Evolutionary conservation across 2,888 invertebrate species (phyloP), one percentile per base, ranked within the genome.

Genomic region (Gryllus longicercus): DNA sequence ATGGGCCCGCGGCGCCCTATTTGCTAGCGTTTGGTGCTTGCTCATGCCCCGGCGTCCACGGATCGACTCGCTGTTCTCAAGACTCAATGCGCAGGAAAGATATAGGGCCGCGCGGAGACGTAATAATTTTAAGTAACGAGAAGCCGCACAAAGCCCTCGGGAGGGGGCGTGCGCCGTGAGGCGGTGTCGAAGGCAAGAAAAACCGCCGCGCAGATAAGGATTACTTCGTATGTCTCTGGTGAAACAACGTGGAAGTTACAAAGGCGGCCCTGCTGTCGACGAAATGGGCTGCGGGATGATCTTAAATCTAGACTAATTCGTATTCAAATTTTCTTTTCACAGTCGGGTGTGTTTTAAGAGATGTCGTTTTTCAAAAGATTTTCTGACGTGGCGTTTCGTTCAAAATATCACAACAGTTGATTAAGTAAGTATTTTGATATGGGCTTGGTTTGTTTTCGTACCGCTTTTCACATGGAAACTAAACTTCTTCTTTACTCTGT

Each of bases 101-200:
- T 14, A 63, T 63, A 63, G 63, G n/a, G 63, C 4, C 63, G 63
- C 14, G 38, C 2, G 63, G 63, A 63, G 63, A 63, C 63, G n/a
- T 63, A 63, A 63, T 63, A 63, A 63, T 63, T 63, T n/a, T 63
- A n/a, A n/a, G 63, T 63, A 63, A 63, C 63, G 63, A 63, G 16
- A 63, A n/a, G 14, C 16, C 16, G n/a, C 14, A n/a, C 14, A 63
- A 63, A 16, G 63, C n/a, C 63, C 63, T 11, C 63, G 14, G 14
- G 14, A n/a, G 1, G 16, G 63, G n/a, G 8, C 16, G 16, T 14
- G 63, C n/a, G 16, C n/a, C 0, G 63, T 4, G n/a, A 4, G 14
- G n/a, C 16, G 63, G n/a, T 14, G 63, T 18, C 16, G n/a, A 14
- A n/a, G 16, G 63, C 14, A 16, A n/a, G 63, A 63, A 63, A 63